Base-by-base conservation (phyloP, 2,113 vertebrate genomes). In the Lipophrys pholis region DNA sequence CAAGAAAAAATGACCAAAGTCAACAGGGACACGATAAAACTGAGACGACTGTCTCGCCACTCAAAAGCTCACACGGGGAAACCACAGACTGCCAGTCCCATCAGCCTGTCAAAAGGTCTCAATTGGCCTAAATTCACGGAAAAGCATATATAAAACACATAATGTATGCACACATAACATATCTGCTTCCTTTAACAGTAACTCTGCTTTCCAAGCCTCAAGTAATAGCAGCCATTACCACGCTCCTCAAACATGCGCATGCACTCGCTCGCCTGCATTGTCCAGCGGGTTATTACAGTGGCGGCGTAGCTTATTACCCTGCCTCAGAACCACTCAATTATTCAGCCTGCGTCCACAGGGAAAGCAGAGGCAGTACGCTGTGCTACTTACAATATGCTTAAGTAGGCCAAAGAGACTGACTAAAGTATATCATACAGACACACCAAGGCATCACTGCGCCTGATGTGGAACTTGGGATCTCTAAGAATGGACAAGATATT, bases 331-430 rank as follows among this genome's bases (percentile, higher is more conserved):
- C 87, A 73, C 87, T 89, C 85, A 89, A 86, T 92, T 92, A 91
- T 91, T 91, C 87, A 86, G 88, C 81, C 81, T 7, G 71, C 66
- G 85, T 91, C 87, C 76, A 84, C 45, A 8, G 89, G 89, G 91
- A 89, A 10, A 66, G 70, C 69, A 82, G 46, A 72, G 61, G 84
- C 83, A 68, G 84, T 85, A 86, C 85, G 79, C 78, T 92, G 91
- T 91, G 90, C 93, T 92, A 93, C 93, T 94, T 93, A 92, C 78
- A 92, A 90, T 77, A 83, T 35, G 73, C 62, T 76, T 91, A 93
- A 93, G 91, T 94, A 93, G 93, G 93, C 92, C 93, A 94, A 91
- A 94, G 90, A 93, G 91, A 92, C 80, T 72, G 73, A 85, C 78
- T 81, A 85, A 87, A 89, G 84, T 77, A 71, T 73, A 61, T 74